Evolutionary conservation across 1,140 invertebrate genomes (phyloP).

Genomic region (Aphis craccivora): DNA sequence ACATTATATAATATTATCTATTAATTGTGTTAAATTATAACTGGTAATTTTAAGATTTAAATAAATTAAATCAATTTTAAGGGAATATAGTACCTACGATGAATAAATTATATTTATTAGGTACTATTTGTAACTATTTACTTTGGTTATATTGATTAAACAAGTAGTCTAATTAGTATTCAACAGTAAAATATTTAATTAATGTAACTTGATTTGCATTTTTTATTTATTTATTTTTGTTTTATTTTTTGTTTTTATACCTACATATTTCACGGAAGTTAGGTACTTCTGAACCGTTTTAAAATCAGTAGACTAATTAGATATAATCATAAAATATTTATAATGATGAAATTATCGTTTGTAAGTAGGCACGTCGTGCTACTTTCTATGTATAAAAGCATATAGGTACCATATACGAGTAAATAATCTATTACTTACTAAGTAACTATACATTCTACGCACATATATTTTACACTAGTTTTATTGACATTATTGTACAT

Average conservation of each 20-base stretch:
- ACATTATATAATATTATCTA: not conserved
- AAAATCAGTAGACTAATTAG: not conserved
- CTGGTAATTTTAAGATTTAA: not conserved
- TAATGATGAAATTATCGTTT: slow-evolving; percentile 11
- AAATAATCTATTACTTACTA: not conserved
- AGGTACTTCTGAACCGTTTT: not conserved
- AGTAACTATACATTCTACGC: not conserved
- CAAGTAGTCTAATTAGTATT: not conserved
- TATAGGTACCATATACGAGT: not conserved
- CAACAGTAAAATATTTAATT: not conserved
- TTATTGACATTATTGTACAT: not conserved
- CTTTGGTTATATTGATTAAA: not conserved
- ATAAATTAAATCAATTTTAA: not conserved
- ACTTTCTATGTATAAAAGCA: not conserved
- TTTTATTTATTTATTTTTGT: not conserved
- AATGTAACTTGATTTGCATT: not conserved
- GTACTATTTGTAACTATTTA: not conserved
- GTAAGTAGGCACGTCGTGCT: not conserved
- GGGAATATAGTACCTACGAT: not conserved
- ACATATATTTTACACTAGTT: not conserved
- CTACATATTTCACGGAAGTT: not conserved
- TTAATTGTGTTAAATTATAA: not conserved
- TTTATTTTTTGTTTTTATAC: not conserved
- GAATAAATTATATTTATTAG: not conserved
- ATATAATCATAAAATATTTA: not conserved